Conservation (phyloP, 2,113 vertebrate genomes). For the Glaucomys volans region DNA sequence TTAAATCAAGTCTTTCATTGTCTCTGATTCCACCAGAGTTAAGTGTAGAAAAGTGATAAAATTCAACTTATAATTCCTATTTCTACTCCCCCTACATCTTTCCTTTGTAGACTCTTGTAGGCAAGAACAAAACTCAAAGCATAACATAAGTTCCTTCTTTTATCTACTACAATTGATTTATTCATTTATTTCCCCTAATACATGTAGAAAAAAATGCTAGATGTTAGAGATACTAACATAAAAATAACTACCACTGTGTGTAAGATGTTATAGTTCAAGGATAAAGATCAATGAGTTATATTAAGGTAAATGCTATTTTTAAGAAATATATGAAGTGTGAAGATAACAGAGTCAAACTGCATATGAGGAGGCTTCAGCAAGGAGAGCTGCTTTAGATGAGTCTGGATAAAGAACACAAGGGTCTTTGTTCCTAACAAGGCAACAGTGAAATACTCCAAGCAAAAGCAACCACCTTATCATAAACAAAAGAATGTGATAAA, state of each 20-base stretch:
- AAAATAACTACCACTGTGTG: neutral
- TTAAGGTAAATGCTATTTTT: neutral
- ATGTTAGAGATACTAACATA: neutral
- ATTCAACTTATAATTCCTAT: constrained; percentile 43
- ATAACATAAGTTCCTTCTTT: neutral
- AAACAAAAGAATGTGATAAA: neutral
- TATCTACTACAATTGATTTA: neutral
- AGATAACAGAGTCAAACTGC: neutral
- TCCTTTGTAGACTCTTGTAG: neutral
- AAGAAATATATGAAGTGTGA: neutral
- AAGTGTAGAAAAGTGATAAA: constrained; percentile 45
- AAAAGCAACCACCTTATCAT: neutral
- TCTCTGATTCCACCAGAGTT: neutral
- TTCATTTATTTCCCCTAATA: constrained; percentile 1
- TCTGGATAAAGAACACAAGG: neutral
- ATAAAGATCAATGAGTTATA: neutral
- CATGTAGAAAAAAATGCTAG: neutral
- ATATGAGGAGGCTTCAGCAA: neutral
- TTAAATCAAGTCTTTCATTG: constrained; percentile 48
- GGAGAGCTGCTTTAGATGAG: neutral
- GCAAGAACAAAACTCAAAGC: neutral
- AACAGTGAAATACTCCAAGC: neutral
- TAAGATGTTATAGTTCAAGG: neutral
- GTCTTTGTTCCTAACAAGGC: neutral
- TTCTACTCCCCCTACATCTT: neutral